A percentile compares a stretch with the other conserved stretches of the same genome.
phyloP scores from a whole-genome alignment of 2,888 invertebrate genomes.

The Aricia artaxerxes region DNA sequence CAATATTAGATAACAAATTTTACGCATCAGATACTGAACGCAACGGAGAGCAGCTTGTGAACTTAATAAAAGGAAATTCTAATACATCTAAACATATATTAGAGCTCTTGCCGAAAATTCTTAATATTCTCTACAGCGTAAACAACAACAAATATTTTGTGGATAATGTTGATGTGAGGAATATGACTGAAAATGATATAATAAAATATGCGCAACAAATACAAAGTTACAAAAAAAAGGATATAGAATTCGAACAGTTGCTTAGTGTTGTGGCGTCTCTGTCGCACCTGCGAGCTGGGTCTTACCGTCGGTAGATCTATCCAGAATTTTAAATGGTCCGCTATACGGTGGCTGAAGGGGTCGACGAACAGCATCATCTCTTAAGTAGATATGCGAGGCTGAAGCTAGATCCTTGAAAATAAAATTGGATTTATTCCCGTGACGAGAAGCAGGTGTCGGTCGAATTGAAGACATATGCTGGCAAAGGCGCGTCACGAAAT shows the following conservation, averaged over 20 bases:
- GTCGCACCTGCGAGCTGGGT: too few relatives aligned
- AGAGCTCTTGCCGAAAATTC: constrained; percentile 13
- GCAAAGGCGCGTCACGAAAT: too few relatives aligned
- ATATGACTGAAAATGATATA: constrained; percentile 29
- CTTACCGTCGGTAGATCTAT: too few relatives aligned
- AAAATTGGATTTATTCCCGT: too few relatives aligned
- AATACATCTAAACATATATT: constrained; percentile 25
- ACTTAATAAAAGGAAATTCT: constrained; percentile 22
- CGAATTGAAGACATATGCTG: too few relatives aligned
- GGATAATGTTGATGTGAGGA: not conserved
- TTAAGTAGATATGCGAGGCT: too few relatives aligned
- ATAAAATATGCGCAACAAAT: constrained; percentile 16
- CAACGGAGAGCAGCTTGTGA: not conserved
- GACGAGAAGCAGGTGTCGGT: too few relatives aligned
- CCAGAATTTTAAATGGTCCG: too few relatives aligned
- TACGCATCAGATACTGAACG: constrained; percentile 18
- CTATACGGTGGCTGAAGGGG: too few relatives aligned
- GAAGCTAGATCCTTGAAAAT: too few relatives aligned
- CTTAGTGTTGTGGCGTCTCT: too few relatives aligned
- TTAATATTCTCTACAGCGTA: not conserved
- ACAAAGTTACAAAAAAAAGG: not conserved
- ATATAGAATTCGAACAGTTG: constrained; percentile 11
- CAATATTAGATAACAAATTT: constrained; percentile 26
- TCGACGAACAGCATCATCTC: too few relatives aligned
- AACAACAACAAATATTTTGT: constrained; percentile 21